A percentile compares a stretch with the other conserved stretches of the same genome.
phyloP scores from a whole-genome alignment of 2,797 vertebrate genomes.

The Crocodylus rhombifer region DNA sequence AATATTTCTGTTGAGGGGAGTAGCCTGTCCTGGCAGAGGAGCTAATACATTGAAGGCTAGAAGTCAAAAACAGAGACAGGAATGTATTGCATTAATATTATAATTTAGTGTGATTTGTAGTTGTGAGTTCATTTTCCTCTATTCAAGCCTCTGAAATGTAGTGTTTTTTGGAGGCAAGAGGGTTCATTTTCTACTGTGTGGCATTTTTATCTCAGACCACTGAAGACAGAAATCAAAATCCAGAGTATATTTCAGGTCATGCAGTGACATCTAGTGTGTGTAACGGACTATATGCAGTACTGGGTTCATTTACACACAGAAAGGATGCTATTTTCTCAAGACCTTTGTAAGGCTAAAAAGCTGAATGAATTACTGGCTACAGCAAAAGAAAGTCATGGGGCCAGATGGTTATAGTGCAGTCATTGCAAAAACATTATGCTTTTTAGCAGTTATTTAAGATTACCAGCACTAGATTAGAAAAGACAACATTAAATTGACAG shows the following conservation, averaged over 20 bases:
- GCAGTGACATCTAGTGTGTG: conserved; percentile 76
- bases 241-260: conserved; percentile 52
- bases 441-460: neutral
- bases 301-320: neutral
- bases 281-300: conserved; percentile 1
- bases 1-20: neutral
- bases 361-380: neutral
- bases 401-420: neutral
- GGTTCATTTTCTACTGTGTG: neutral
- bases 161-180: neutral
- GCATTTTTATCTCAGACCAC: neutral
- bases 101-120: neutral
- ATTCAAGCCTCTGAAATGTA: neutral
- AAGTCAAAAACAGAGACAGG: neutral
- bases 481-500: neutral
- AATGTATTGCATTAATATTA: neutral
- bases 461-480: neutral
- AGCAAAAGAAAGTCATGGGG: neutral
- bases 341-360: neutral
- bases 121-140: neutral
- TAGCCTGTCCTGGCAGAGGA: neutral
- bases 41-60: neutral
- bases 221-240: conserved; percentile 32
- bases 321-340: neutral
- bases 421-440: neutral